These are phyloP conservation scores for Hassar affinis DNA, from an alignment of 2,113 vertebrate species.

Conservation along the genomic window DNA sequence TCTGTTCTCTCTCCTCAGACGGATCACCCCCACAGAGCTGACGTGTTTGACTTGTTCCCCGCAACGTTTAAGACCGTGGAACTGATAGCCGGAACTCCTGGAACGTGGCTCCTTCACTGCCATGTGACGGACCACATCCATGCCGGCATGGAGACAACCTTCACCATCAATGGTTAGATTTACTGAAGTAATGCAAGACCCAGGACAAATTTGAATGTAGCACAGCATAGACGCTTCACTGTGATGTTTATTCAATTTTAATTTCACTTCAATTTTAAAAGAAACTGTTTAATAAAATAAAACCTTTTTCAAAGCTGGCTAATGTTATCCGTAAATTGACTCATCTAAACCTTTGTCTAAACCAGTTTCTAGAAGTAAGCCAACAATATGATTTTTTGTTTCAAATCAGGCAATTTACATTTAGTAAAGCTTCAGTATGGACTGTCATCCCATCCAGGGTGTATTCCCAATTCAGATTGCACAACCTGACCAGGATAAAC, in stretches of 20 bases:
- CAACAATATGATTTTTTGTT: background rate
- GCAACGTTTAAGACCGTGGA: slow-evolving; percentile 90
- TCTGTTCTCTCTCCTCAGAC: slow-evolving; percentile 17
- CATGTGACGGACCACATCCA: slow-evolving; percentile 87
- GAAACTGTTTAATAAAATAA: background rate
- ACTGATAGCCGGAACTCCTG: slow-evolving; percentile 82
- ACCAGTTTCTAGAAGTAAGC: background rate
- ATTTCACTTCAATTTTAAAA: background rate
- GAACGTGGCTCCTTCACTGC: slow-evolving; percentile 92
- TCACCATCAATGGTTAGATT: slow-evolving; percentile 73
- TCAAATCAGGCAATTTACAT: background rate
- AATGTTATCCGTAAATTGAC: background rate
- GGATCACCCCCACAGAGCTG: slow-evolving; percentile 77
- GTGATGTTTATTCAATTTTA: slow-evolving; percentile 4
- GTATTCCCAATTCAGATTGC: background rate
- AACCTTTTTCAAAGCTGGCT: background rate
- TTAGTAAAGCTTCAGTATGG: background rate
- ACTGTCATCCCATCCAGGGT: background rate
- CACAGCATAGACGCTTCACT: background rate
- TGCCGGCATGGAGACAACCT: slow-evolving; percentile 86
- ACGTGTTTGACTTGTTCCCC: slow-evolving; percentile 91
- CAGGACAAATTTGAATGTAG: background rate
- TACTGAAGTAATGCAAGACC: background rate
- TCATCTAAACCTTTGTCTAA: background rate
- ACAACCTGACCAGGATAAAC: background rate